Base-by-base conservation (phyloP, 2,113 vertebrate species). In the Sylvietta virens region DNA sequence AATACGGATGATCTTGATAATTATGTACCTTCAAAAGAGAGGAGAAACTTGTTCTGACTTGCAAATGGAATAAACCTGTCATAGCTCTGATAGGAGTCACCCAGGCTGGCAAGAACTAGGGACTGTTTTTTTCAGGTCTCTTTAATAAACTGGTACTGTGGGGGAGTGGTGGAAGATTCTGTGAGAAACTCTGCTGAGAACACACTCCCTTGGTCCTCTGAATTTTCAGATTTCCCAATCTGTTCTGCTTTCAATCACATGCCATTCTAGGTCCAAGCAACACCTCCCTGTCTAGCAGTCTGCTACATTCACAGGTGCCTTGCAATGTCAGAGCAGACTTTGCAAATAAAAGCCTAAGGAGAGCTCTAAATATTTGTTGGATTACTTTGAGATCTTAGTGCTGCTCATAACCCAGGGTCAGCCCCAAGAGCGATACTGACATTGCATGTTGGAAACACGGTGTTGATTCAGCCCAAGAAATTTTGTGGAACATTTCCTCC, bases 41-140 rank as follows among this genome's bases (percentile, higher is more conserved):
- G 61, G 48, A 94, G 87, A 92, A 92, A 89, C 96, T 93, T 96
- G 96, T 94, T 95, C 91, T 88, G 87, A 96, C 95, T 97, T 95
- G 97, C 81, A 92, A 92, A 83, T 92, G 69, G 91, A 86, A 94
- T 54, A 96, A 97, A 91, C 93, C 77, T 91, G 92, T 94, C 92
- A 95, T 78, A 81, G 78, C 84, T 94, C 67, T 83, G 92, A 94
- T 91, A 87, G 88, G 83, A 95, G 96, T 86, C 92, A 84, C 81
- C 56, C 71, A 44, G 86, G 31, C 93, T 86, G 83, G 92, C 86
- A 94, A 64, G 94, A 88, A 60, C 60, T 50, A 44, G 33, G 2
- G 6, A 18, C 37, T 44, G 62, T 50, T 65, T 93, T 92, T 77
- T 88, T 39, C 79, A 88, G 50, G 62, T 80, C 53, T 77, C 88